These are phyloP conservation scores for Beris morrisii DNA, from an alignment of 2,888 invertebrate genomes.

Conservation along the genomic window DNA sequence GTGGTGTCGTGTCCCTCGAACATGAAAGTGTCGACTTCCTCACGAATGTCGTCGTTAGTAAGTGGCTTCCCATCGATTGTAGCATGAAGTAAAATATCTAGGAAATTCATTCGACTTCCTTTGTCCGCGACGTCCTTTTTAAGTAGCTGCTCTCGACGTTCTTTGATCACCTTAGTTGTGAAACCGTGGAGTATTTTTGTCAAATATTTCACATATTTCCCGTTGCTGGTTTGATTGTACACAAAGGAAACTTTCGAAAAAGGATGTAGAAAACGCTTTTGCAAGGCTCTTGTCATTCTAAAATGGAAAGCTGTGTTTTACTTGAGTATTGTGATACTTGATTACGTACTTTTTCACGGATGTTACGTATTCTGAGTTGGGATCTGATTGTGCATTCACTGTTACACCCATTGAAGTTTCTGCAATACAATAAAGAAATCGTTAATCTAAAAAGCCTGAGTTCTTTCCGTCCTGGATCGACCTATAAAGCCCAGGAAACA, in stretches of 20 bases:
- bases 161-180: slow-evolving; percentile 15
- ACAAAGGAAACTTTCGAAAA: not conserved
- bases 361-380: slow-evolving; percentile 11
- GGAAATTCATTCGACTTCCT: slow-evolving; percentile 38
- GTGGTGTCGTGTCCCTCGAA: slow-evolving; percentile 32
- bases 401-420: slow-evolving; percentile 19
- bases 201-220: not conserved
- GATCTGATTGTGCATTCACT: slow-evolving; percentile 11
- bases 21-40: slow-evolving; percentile 31
- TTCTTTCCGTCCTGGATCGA: no score
- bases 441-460: not conserved
- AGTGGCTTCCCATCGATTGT: slow-evolving; percentile 15
- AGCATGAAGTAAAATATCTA: slow-evolving; percentile 22
- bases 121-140: slow-evolving; percentile 33
- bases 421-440: not conserved
- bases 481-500: not conserved
- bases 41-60: slow-evolving; percentile 24
- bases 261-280: slow-evolving; percentile 3
- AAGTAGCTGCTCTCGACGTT: slow-evolving; percentile 6
- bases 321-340: not conserved
- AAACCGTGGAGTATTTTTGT: slow-evolving; percentile 24
- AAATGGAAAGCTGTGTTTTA: not conserved
- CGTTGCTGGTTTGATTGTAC: slow-evolving; percentile 8
- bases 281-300: slow-evolving; percentile 7
- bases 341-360: slow-evolving; percentile 17